Base-by-base conservation (phyloP, 2,113 vertebrate genomes). In the Ginglymostoma cirratum region DNA sequence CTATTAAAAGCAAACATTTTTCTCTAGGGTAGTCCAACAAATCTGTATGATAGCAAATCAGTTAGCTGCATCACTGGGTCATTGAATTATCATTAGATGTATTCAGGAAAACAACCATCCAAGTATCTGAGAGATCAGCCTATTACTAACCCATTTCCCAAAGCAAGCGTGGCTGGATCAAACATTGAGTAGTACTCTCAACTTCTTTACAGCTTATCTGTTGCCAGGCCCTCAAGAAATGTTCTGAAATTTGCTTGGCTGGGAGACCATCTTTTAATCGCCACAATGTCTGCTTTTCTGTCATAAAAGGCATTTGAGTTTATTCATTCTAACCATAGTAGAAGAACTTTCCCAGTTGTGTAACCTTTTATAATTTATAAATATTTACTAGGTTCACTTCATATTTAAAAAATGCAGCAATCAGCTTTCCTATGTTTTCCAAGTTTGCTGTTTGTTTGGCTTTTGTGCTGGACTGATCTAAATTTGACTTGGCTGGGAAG, bases 381-480 rank as follows among this genome's bases (percentile, higher is more conserved):
- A 95, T 95, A 95, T 95, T 95, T 95, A 95, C 45, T 70, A 34
- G 67, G 67, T 76, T 72, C 69, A 95, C 69, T 72, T 95, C 27
- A 48, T 95, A 34, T 72, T 61, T 61, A 72, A 89, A 86, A 94
- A 72, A 76, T 95, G 94, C 67, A 72, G 94, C 94, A 95, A 76
- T 95, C 94, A 95, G 94, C 94, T 95, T 52, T 95, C 94, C 67
- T 72, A 30, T 72, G 69, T 69, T 95, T 95, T 72, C 69, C 23
- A 95, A 95, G 94, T 95, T 95, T 67, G 72, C 89, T 93, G 67
- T 95, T 95, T 95, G 94, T 95, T 70, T 70, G 94, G 94, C 69
- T 95, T 72, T 95, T 72, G 67, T 67, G 69, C 42, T 72, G 42
- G 52, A 95, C 67, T 34, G 24, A 34, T 76, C 72, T 95, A 95